Evolutionary conservation across 2,888 invertebrate species (phyloP).

Genomic region (Aleiodes testaceus): DNA sequence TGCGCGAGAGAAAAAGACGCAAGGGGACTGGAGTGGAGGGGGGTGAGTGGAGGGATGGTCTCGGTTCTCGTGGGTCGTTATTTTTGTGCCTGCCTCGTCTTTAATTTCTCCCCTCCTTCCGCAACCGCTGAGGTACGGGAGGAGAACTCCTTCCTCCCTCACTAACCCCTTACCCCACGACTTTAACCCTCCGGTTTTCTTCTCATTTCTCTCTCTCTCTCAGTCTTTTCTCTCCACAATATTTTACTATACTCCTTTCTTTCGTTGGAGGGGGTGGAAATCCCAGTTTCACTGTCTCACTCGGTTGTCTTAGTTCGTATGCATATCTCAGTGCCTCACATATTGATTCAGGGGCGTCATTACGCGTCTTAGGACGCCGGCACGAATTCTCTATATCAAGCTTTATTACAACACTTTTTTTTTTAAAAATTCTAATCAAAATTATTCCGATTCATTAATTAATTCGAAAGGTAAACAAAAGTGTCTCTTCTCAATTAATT

Average conservation of each 20-base stretch:
- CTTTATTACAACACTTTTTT: not conserved
- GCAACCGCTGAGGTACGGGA: conserved; percentile 22
- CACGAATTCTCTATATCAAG: too few relatives aligned
- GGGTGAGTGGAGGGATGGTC: conserved; percentile 37
- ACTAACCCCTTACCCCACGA: conserved; percentile 31
- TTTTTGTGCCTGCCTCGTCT: conserved; percentile 73
- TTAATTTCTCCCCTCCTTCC: conserved; percentile 70
- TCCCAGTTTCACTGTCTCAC: conserved; percentile 27
- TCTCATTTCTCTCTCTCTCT: conserved; percentile 26
- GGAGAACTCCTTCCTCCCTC: conserved; percentile 2
- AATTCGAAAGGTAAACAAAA: too few relatives aligned
- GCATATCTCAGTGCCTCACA: conserved; percentile 73
- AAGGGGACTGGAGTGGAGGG: conserved; percentile 2
- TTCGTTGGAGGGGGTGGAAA: conserved; percentile 21
- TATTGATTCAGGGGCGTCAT: conserved; percentile 73
- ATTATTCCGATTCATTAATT: too few relatives aligned
- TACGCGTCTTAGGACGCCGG: conserved; percentile 71
- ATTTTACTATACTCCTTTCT: not conserved
- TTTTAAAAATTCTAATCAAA: too few relatives aligned
- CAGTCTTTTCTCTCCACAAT: conserved; percentile 41
- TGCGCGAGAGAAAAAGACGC: conserved; percentile 38
- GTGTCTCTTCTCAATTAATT: too few relatives aligned
- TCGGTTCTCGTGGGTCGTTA: conserved; percentile 67
- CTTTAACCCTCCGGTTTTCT: conserved; percentile 35
- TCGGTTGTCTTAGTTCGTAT: conserved; percentile 72